phyloP scores from a whole-genome alignment of 2,113 vertebrate species.

The Herpetotheres cachinnans region DNA sequence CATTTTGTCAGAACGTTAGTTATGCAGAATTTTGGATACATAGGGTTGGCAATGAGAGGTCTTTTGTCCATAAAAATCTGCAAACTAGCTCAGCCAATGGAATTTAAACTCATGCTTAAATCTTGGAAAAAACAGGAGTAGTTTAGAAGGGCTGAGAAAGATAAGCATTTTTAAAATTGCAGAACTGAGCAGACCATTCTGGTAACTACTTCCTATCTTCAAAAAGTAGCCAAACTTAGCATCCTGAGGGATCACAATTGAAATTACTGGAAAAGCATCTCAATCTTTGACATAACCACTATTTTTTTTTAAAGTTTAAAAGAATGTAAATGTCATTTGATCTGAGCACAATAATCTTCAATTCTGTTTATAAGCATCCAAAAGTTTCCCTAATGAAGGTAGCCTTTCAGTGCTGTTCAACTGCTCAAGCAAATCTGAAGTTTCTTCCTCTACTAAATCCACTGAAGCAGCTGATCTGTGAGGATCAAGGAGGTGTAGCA shows the following conservation, averaged over 20 bases:
- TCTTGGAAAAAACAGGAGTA: neutral
- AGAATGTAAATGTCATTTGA: neutral
- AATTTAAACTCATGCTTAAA: neutral
- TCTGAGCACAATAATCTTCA: neutral
- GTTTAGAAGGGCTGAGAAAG: neutral
- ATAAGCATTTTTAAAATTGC: neutral
- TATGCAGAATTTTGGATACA: neutral
- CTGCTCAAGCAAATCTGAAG: neutral
- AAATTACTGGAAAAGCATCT: neutral
- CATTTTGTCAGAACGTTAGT: neutral
- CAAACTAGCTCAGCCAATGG: neutral
- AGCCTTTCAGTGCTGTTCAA: neutral
- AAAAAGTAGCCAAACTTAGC: neutral
- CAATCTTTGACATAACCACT: neutral
- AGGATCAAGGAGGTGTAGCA: neutral
- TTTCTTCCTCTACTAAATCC: neutral
- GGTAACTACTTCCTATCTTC: neutral
- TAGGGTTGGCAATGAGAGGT: neutral
- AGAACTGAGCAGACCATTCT: neutral
- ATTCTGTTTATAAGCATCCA: neutral
- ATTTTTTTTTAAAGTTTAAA: neutral
- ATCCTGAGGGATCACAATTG: neutral
- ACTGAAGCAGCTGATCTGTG: neutral
- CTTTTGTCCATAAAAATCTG: neutral
- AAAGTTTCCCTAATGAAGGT: neutral